phyloP scores from a whole-genome alignment of 2,113 vertebrate species.

The Syngnathus scovelli region DNA sequence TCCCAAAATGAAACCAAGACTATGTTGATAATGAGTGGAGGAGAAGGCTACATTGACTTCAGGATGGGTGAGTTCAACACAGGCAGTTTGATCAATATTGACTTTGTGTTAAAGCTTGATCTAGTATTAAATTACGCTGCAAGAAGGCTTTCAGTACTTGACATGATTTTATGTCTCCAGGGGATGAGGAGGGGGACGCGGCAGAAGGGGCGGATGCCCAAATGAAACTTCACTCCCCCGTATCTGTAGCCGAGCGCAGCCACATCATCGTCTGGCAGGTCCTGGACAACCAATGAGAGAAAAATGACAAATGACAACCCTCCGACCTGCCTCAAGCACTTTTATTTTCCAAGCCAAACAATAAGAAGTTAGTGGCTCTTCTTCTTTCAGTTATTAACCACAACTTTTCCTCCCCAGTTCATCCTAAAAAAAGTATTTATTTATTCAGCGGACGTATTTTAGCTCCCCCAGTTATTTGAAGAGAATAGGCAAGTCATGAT shows the following conservation, averaged over 20 bases:
- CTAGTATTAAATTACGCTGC: too few species aligned
- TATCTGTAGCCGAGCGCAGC: conserved; percentile 92
- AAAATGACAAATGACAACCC: conserved; percentile 69
- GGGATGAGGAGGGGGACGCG: conserved; percentile 85
- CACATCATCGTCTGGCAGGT: conserved; percentile 98
- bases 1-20: conserved; percentile 75
- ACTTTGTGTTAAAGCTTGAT: too few species aligned
- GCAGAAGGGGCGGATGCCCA: conserved; percentile 79
- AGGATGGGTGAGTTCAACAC: conserved; percentile 84
- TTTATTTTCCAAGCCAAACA: conserved; percentile 23
- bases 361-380: not conserved
- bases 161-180: conserved; percentile 53
- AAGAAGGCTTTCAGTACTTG: too few species aligned
- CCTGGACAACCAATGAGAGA: conserved; percentile 44
- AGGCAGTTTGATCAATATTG: too few species aligned
- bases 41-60: conserved; percentile 99
- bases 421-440: not conserved
- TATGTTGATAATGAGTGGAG: conserved; percentile 93
- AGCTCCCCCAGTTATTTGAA: not conserved
- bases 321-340: conserved; percentile 33
- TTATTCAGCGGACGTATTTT: not conserved
- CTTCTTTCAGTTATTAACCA: not conserved
- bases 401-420: not conserved
- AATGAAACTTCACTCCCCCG: conserved; percentile 84
- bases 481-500: not conserved